Percentiles rank a stretch among this genome's conserved stretches.
phyloP scores from a whole-genome alignment of 2,113 vertebrate species.

The Dendrocopos noguchii region DNA sequence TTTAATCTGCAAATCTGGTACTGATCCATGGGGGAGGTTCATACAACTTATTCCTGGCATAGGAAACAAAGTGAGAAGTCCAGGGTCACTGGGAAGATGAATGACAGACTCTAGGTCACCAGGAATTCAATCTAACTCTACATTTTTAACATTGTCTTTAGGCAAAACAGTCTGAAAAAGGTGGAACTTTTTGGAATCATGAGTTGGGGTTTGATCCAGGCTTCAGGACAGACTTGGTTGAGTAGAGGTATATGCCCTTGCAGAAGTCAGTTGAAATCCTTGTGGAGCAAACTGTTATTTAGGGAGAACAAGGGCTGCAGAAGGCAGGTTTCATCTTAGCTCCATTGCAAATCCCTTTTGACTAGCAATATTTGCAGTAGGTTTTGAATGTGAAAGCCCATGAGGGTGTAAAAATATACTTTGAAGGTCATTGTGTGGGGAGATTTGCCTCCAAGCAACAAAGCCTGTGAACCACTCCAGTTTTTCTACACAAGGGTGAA shows the following conservation, averaged over 20 bases:
- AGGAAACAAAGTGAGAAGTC: background rate
- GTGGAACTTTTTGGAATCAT: background rate
- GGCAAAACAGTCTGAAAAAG: background rate
- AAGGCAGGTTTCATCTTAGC: background rate
- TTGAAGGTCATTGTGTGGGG: background rate
- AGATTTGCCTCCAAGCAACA: conserved; percentile 14
- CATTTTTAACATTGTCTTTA: background rate
- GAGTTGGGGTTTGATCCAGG: background rate
- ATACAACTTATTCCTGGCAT: background rate
- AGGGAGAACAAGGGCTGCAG: background rate
- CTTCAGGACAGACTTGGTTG: background rate
- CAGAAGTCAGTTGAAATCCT: background rate
- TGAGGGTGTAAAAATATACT: background rate
- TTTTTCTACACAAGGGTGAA: accelerated
- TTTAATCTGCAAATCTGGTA: background rate
- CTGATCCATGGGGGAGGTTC: background rate
- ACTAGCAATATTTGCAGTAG: background rate
- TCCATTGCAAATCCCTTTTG: background rate
- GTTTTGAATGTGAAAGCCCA: background rate
- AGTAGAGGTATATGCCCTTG: background rate
- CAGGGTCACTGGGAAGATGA: background rate
- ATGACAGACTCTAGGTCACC: background rate
- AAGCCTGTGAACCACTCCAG: background rate
- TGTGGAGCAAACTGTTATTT: background rate
- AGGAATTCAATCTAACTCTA: background rate